Conservation (phyloP, 2,888 invertebrate genomes). For the Drosophila longiperda region DNA sequence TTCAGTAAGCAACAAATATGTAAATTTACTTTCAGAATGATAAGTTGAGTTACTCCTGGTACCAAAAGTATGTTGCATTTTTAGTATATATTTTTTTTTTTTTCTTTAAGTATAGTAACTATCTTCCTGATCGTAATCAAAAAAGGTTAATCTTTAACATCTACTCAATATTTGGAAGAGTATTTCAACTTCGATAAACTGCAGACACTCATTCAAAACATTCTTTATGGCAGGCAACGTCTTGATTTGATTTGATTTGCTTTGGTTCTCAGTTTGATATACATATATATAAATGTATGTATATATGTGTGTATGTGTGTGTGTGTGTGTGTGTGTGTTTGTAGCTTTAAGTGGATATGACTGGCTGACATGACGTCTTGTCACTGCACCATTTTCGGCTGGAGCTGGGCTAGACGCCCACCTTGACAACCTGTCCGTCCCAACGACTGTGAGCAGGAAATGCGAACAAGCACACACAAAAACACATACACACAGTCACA, state of each 20-base stretch:
- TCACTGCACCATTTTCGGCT: constrained; percentile 62
- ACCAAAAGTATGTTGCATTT: no score
- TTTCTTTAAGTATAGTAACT: not conserved
- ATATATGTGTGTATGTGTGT: not conserved
- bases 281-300: not conserved
- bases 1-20: no score
- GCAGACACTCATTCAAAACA: constrained; percentile 40
- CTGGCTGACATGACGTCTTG: constrained; percentile 56
- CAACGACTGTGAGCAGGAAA: constrained; percentile 49
- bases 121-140: not conserved
- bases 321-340: not conserved
- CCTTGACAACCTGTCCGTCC: constrained; percentile 24
- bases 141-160: not conserved
- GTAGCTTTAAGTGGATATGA: constrained; percentile 43
- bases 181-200: constrained; percentile 1
- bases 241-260: constrained; percentile 54
- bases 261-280: constrained; percentile 30
- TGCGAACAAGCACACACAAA: constrained; percentile 1
- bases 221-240: constrained; percentile 60
- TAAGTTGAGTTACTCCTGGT: no score
- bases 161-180: not conserved
- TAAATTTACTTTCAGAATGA: no score
- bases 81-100: no score
- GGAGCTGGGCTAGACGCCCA: constrained; percentile 48
- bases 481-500: not conserved